Percentiles rank a stretch among this genome's conserved stretches.
phyloP scores from a whole-genome alignment of 2,113 vertebrate genomes.

The Garra rufa region DNA sequence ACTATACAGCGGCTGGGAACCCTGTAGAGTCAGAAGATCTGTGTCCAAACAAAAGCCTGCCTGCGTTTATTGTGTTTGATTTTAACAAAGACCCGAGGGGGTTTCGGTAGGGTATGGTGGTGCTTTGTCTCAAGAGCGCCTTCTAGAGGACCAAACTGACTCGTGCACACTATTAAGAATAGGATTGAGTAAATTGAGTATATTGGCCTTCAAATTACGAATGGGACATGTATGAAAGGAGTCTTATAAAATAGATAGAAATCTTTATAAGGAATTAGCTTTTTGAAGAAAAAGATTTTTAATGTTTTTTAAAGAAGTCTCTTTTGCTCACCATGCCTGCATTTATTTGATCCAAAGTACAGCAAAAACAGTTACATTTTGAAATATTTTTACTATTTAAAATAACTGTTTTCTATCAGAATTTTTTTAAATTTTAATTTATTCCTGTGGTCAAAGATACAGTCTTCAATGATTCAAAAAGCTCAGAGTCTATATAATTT shows the following conservation, averaged over 20 bases:
- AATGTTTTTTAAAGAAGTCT: too few species aligned
- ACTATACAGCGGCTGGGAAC: neutral
- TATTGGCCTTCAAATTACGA: neutral
- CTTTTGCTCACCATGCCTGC: too few species aligned
- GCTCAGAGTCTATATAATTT: too few species aligned
- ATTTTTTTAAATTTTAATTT: too few species aligned
- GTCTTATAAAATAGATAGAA: neutral
- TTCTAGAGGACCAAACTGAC: slow-evolving; percentile 32
- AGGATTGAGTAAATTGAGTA: neutral
- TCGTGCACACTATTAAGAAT: neutral
- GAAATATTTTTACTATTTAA: too few species aligned
- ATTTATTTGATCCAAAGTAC: too few species aligned
- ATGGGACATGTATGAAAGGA: neutral
- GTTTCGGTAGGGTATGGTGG: slow-evolving; percentile 3
- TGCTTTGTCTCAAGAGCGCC: slow-evolving; percentile 23
- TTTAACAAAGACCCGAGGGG: slow-evolving; percentile 55
- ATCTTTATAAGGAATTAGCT: neutral
- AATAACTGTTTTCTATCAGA: too few species aligned
- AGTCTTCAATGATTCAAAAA: too few species aligned
- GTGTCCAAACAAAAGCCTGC: slow-evolving; percentile 45
- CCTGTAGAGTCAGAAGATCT: slow-evolving; percentile 24
- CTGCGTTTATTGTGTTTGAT: slow-evolving; percentile 42
- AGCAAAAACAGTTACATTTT: too few species aligned
- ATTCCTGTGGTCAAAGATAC: too few species aligned
- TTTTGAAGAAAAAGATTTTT: neutral